phyloP scores from a whole-genome alignment of 2,888 invertebrate species.

The Hemaris fuciformis region DNA sequence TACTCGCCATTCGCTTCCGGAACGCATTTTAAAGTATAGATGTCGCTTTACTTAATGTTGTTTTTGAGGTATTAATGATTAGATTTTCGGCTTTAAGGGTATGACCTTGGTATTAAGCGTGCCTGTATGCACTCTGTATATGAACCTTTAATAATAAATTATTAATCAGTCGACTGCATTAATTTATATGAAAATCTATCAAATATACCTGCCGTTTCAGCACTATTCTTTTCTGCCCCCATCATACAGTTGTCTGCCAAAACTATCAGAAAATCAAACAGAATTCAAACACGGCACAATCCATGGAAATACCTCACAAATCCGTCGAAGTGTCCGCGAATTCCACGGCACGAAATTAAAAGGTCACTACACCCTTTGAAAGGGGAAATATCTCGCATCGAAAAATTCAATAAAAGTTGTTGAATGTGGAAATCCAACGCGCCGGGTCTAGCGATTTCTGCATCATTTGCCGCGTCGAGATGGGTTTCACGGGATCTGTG shows the following conservation, averaged over 20 bases:
- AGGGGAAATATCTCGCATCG: neutral
- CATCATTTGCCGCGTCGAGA: slow-evolving; percentile 14
- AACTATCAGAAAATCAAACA: neutral
- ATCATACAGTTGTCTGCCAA: too few relatives aligned
- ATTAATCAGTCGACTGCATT: too few relatives aligned
- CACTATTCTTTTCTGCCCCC: too few relatives aligned
- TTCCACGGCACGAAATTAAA: neutral
- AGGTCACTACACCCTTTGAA: neutral
- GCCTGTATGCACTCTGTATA: too few relatives aligned
- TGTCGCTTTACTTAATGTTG: too few relatives aligned
- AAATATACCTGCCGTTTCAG: too few relatives aligned
- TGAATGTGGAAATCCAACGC: slow-evolving; percentile 11
- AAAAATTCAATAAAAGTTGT: slow-evolving; percentile 4
- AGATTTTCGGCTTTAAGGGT: too few relatives aligned
- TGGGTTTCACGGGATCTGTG: slow-evolving; percentile 13
- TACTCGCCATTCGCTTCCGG: neutral
- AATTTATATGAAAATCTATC: too few relatives aligned
- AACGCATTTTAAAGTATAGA: too few relatives aligned
- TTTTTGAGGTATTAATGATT: too few relatives aligned
- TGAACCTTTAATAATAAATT: too few relatives aligned
- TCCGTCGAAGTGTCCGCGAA: neutral
- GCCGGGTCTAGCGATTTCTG: slow-evolving; percentile 13
- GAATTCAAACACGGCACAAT: neutral
- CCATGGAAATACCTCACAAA: neutral
- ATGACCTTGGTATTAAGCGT: too few relatives aligned